Base-by-base conservation (phyloP, 2,888 invertebrate species). In the Lepidochrysops patricia region DNA sequence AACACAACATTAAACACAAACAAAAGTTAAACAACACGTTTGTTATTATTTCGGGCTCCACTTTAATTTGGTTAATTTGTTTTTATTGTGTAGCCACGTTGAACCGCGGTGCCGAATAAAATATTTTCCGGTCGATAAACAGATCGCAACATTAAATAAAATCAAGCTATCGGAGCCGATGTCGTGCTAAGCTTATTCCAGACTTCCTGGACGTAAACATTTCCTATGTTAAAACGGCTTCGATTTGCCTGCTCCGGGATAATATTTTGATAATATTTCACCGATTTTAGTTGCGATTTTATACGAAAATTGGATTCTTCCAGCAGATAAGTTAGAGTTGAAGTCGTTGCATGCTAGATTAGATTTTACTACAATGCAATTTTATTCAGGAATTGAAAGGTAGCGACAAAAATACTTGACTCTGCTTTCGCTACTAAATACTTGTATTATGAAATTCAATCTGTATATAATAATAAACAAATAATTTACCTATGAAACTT, bases 91-190 rank as follows among this genome's bases (percentile, higher is more conserved):
- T 37, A 37, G 34, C n/a, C 2, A 25, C 27, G 54, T 13, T 32
- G 54, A 19, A 32, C 54, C 15, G 12, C 43, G 19, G 43, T 9
- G 23, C 52, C 52, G 59, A 58, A 62, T 57, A 61, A 83, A 80
- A 82, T 80, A 80, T 82, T 80, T 82, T 82, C 79, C 80, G 79
- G 76, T 77, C 77, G 75, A 80, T 80, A 82, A 82, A 82, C 77
- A 82, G 75, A 76, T 71, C 75, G 79, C 73, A 79, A 83, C 82
- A 81, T 85, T 84, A 83, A 84, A 82, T 85, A 82, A 83, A 82
- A 84, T 84, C 82, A 82, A 82, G 82, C 79, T 80, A 84, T 82
- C 80, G 77, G 72, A 80, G 82, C 82, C 85, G 83, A 84, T 85
- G 82, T 79, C 79, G 76, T 78, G 74, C 76, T 80, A 80, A 83